Base-by-base conservation (phyloP, 1,140 invertebrate genomes). In the Drosophila sp. region DNA sequence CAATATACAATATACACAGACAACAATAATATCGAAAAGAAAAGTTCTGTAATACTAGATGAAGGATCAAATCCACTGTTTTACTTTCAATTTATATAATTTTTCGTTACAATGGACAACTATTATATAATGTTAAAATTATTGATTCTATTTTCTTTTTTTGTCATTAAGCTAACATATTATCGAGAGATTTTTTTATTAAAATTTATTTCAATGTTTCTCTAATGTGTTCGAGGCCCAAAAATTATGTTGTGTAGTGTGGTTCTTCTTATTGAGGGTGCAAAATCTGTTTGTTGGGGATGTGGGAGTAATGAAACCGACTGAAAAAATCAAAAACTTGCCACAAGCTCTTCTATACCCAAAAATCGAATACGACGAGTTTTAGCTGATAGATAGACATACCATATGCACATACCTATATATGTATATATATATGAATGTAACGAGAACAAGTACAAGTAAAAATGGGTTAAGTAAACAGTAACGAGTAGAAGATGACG, bases 51-150 rank as follows among this genome's bases (percentile, higher is more conserved):
- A 75, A 79, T 72, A 79, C 80, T 91, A 48, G 29, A 83, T 90
- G 91, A 92, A 92, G 91, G 91, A 89, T 92, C 81, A 81, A 92
- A 92, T 92, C 91, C 91, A 92, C 91, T 92, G 91, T 92, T 92
- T 92, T 90, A 91, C 89, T 91, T 81, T 91, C 66, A 87, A 89
- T 80, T 91, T 78, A 81, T 91, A 81, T 89, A 80, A 90, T 81
- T 80, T 73, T 62, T 77, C 58, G 57, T 82, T 80, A 84, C 67
- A 78, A 76, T 86, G 77, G 48, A 69, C 62, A 57, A 64, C 65
- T 79, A 83, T 67, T 71, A 45, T 38, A 48, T 69, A 27, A 56
- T 53, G 40, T 59, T 45, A 45, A 34, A 16, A 46, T 34, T 57
- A 43, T 13, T 18, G 0, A 45, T 58, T 21, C 21, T 38, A 7